A percentile compares a stretch with the other conserved stretches of the same genome.
phyloP scores from a whole-genome alignment of 35 echinoderm and acorn worm genomes.

The Amphiura filiformis region DNA sequence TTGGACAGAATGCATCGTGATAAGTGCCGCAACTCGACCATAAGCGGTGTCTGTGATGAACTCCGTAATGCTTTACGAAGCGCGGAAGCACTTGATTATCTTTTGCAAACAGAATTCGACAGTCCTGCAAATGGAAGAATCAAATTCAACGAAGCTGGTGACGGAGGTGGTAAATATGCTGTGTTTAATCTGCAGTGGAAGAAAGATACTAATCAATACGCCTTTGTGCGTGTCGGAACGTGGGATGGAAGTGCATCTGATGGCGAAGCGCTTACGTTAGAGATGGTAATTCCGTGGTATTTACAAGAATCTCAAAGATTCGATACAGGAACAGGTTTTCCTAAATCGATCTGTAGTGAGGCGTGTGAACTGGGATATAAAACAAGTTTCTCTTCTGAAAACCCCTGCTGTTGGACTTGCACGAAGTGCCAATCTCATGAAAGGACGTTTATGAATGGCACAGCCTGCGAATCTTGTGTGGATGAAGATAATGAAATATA shows the following conservation, averaged over 20 bases:
- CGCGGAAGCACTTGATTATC: constrained; percentile 22
- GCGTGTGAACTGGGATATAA: constrained; percentile 60
- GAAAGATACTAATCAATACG: background rate
- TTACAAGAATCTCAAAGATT: constrained; percentile 7
- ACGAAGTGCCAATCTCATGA: constrained; percentile 35
- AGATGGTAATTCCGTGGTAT: constrained; percentile 30
- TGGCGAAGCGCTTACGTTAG: background rate
- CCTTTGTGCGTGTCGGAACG: constrained; percentile 7
- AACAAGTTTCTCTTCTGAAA: constrained; percentile 57
- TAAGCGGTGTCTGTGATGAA: constrained; percentile 41
- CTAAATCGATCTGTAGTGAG: constrained; percentile 74
- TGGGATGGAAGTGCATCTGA: constrained; percentile 23
- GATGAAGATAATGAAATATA: constrained; percentile 23
- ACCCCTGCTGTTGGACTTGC: constrained; percentile 93
- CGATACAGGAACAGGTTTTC: constrained; percentile 37
- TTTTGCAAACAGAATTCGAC: constrained; percentile 48
- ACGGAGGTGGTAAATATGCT: constrained; percentile 65
- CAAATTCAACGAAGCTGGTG: constrained; percentile 52
- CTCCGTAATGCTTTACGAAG: constrained; percentile 30
- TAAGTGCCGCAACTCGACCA: constrained; percentile 23
- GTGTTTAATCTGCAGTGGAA: constrained; percentile 64
- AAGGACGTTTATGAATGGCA: constrained; percentile 58
- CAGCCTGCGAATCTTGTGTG: constrained; percentile 58
- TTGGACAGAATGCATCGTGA: constrained; percentile 65
- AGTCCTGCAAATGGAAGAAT: constrained; percentile 74